Evolutionary conservation across 2,113 vertebrate genomes (phyloP), one percentile per base, ranked within the genome.

Genomic region (Bufo gargarizans): DNA sequence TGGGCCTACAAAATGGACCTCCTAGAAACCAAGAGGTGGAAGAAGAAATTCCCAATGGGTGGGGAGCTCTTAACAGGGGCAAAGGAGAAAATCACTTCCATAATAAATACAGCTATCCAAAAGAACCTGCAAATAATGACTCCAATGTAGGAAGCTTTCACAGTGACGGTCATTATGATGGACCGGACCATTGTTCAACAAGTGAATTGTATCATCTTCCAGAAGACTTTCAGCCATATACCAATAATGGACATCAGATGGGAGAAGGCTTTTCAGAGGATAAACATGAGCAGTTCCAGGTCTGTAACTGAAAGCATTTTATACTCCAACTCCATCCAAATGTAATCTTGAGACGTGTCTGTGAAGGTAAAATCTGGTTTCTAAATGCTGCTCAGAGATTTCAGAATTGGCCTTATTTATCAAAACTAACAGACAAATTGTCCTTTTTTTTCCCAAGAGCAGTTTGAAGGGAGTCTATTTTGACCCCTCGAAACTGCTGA

Each of bases 261-360:
- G 92, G 93, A 22, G 93, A 94, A 81, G 92, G 61, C 77, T 91
- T 95, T 81, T 89, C 93, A 61, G 92, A 93, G 87, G 53, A 90
- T 83, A 76, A 92, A 6, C 93, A 94, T 43, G 94, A 95, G 58
- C 92, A 93, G 89, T 94, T 96, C 93, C 95, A 97, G 93, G 97
- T 99, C 63, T 67, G 87, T 56, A 47, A 50, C 33, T 22, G 22
- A 80, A 45, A 74, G 4, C 16, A 3, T 69, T 69, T 33, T 1
- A n/a, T 7, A n/a, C 0, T 5, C 53, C 1, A 53, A 5, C 5
- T 53, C 53, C 5, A 53, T 71, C 33, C 6, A 74, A 47, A 17
- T 33, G 22, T 71, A 1, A 6, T 74, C 43, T 43, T 71, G 0
- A 5, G 2, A 14, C 13, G 10, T 45, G 6, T 74, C 2, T 16